Evolutionary conservation across 2,797 vertebrate species (phyloP).

Genomic region (Coranthus polyacanthus): DNA sequence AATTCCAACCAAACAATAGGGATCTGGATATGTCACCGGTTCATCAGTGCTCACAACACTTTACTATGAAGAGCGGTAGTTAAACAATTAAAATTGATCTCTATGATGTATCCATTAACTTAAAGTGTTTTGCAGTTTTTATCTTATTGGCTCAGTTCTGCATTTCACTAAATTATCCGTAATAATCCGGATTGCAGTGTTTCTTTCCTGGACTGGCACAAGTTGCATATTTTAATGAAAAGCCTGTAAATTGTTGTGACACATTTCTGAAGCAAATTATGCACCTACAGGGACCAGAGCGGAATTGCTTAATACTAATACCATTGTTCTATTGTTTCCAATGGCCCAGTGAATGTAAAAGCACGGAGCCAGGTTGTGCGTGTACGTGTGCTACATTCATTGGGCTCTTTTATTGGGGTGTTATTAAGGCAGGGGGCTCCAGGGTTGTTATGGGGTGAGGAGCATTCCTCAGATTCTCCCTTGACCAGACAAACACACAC

Average conservation of each 20-base stretch:
- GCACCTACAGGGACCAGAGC: slow-evolving; percentile 15
- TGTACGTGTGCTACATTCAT: slow-evolving; percentile 35
- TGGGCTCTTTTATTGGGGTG: slow-evolving; percentile 61
- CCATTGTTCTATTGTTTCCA: slow-evolving; percentile 56
- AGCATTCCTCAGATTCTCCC: slow-evolving; percentile 83
- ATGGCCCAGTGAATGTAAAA: slow-evolving; percentile 17
- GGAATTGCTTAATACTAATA: slow-evolving; percentile 1
- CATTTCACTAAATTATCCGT: background rate
- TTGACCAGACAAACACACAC: slow-evolving; percentile 56
- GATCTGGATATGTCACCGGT: background rate
- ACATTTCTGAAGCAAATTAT: slow-evolving; percentile 14
- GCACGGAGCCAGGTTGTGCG: slow-evolving; percentile 19
- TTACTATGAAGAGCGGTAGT: slow-evolving; percentile 7
- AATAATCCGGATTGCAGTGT: too few relatives aligned
- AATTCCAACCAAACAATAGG: slow-evolving; percentile 63
- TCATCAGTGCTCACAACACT: slow-evolving; percentile 3
- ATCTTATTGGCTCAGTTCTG: too few relatives aligned
- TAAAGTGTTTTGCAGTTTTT: background rate
- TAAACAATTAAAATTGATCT: too few relatives aligned
- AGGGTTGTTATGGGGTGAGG: slow-evolving; percentile 67
- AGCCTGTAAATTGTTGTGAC: slow-evolving; percentile 16
- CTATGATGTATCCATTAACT: background rate
- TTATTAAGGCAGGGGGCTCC: slow-evolving; percentile 66
- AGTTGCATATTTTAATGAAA: slow-evolving; percentile 18
- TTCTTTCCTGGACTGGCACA: background rate